Percentiles rank a stretch among this genome's conserved stretches.
Evolutionary conservation across 2,113 vertebrate species (phyloP).

Genomic region (Ahaetulla prasina): DNA sequence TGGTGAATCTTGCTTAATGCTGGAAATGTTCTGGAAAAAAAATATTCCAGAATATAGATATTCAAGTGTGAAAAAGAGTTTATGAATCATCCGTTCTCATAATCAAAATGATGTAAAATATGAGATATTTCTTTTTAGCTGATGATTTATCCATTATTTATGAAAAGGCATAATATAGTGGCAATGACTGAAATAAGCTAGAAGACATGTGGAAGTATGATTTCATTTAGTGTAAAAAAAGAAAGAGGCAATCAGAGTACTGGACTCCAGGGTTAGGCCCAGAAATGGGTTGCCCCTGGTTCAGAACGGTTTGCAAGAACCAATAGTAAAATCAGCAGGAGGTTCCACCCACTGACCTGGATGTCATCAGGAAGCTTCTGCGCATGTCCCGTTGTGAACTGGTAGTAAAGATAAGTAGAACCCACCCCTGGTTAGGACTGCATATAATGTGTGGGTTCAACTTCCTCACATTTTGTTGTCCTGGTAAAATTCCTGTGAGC

Average conservation of each 20-base stretch:
- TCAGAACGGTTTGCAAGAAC: no score
- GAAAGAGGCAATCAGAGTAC: neutral
- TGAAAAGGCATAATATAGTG: neutral
- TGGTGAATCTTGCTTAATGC: neutral
- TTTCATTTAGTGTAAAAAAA: neutral
- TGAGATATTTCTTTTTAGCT: neutral
- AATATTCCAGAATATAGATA: neutral
- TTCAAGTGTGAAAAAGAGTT: neutral
- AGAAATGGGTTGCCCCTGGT: no score
- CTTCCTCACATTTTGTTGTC: neutral
- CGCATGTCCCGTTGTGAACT: no score
- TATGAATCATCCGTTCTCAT: conserved; percentile 8
- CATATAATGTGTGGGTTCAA: neutral
- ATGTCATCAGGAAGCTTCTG: no score
- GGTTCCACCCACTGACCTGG: no score
- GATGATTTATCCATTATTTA: conserved; percentile 1
- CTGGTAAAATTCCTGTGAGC: neutral
- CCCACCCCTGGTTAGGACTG: no score
- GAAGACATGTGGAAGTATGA: neutral
- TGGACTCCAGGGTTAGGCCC: neutral
- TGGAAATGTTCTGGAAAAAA: neutral
- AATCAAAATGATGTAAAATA: conserved; percentile 4
- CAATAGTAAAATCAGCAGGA: no score
- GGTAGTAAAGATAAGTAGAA: no score
- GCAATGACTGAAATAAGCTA: neutral